These are phyloP conservation scores for Oegoconia quadripuncta DNA, from an alignment of 2,888 invertebrate species.

Conservation along the genomic window DNA sequence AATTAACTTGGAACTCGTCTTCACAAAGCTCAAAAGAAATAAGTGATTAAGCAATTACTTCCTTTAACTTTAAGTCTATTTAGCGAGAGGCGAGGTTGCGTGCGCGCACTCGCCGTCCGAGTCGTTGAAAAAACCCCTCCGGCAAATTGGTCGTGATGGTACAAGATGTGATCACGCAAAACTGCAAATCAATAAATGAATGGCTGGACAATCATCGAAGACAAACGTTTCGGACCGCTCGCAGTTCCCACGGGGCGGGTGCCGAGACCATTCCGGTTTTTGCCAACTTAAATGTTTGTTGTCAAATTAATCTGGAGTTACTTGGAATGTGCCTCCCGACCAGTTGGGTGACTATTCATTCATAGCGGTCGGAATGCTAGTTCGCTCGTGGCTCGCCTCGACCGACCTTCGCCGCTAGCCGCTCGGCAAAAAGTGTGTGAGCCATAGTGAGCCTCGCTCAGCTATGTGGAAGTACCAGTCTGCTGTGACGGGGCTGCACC, in stretches of 20 bases:
- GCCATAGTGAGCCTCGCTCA: slow-evolving; percentile 44
- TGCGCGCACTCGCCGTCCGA: slow-evolving; percentile 30
- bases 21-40: not conserved
- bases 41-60: slow-evolving; percentile 9
- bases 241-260: slow-evolving; percentile 71
- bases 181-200: slow-evolving; percentile 18
- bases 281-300: slow-evolving; percentile 74
- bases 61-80: slow-evolving; percentile 6
- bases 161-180: slow-evolving; percentile 35
- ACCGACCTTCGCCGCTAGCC: slow-evolving; percentile 56
- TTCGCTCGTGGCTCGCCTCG: slow-evolving; percentile 67
- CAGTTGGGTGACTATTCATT: slow-evolving; percentile 75
- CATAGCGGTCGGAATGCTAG: slow-evolving; percentile 76
- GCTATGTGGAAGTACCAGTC: slow-evolving; percentile 54
- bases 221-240: slow-evolving; percentile 52
- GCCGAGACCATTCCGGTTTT: slow-evolving; percentile 68
- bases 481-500: slow-evolving; percentile 8
- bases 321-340: slow-evolving; percentile 67
- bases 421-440: slow-evolving; percentile 52
- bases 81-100: slow-evolving; percentile 24
- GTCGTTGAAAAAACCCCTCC: slow-evolving; percentile 38
- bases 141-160: slow-evolving; percentile 47
- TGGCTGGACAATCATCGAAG: slow-evolving; percentile 45
- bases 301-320: slow-evolving; percentile 76
- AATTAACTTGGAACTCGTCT: not conserved